Evolutionary conservation across 1,140 invertebrate species (phyloP).

Genomic region (Hormaphis cornu): DNA sequence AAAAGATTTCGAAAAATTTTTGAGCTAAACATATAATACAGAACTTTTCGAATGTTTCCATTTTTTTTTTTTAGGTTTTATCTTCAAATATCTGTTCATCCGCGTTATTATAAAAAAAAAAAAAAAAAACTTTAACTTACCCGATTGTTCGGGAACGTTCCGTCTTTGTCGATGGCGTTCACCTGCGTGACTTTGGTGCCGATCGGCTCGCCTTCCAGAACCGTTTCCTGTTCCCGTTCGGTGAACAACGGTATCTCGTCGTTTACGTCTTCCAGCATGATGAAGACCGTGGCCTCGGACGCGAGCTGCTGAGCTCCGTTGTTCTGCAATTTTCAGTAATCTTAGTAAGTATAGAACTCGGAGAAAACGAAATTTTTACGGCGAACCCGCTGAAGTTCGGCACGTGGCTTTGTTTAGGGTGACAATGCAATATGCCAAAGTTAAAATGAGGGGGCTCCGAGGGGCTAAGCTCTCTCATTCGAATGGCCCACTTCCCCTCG

Average conservation of each 20-base stretch:
- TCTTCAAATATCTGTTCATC: no score
- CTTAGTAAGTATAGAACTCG: neutral
- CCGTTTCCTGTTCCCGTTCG: slow-evolving; percentile 87
- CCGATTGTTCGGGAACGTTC: slow-evolving; percentile 87
- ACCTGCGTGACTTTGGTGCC: slow-evolving; percentile 93
- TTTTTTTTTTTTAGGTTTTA: no score
- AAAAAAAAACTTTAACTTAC: slow-evolving; percentile 46
- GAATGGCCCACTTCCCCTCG: no score
- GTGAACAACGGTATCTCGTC: slow-evolving; percentile 93
- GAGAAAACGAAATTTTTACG: neutral
- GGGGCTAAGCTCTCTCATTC: no score
- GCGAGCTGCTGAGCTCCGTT: slow-evolving; percentile 90
- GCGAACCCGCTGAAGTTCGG: neutral
- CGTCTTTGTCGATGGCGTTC: slow-evolving; percentile 92
- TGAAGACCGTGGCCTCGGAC: slow-evolving; percentile 85
- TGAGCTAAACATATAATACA: no score
- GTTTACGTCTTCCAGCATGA: slow-evolving; percentile 90
- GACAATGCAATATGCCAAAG: neutral
- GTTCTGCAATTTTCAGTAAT: slow-evolving; percentile 53
- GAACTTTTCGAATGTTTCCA: no score
- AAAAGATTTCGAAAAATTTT: no score
- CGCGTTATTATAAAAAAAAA: no score
- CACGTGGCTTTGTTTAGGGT: no score
- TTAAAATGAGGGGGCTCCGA: neutral
- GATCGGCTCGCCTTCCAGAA: slow-evolving; percentile 83